Conservation (phyloP, 2,113 vertebrate species). For the Procapra przewalskii region DNA sequence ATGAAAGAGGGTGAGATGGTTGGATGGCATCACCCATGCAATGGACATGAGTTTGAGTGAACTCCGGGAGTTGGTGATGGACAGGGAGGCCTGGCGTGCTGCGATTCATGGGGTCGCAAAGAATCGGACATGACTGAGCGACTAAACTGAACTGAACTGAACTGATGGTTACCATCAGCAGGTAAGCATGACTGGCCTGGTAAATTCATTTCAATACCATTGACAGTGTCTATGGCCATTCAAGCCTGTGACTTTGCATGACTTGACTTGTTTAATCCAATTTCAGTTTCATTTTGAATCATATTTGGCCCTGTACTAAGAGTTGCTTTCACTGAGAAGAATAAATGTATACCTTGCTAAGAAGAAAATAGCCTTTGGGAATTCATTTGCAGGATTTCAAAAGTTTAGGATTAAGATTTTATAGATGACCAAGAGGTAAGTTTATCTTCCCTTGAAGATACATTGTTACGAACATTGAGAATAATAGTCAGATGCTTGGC, state of each 20-base stretch:
- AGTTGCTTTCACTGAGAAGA: conserved; percentile 38
- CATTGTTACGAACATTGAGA: not conserved
- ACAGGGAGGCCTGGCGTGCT: too few relatives aligned
- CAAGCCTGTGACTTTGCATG: not conserved
- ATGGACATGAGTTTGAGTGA: too few relatives aligned
- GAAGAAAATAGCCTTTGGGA: not conserved
- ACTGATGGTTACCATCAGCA: conserved; percentile 34
- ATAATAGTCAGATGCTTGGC: not conserved
- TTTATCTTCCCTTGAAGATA: conserved; percentile 16
- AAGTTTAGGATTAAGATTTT: conserved; percentile 40
- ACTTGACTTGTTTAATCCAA: conserved; percentile 50
- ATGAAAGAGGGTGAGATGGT: too few relatives aligned
- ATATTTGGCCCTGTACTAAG: conserved; percentile 17
- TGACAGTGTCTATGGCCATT: not conserved
- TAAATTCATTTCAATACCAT: conserved; percentile 24
- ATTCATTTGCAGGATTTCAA: conserved; percentile 7
- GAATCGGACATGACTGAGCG: too few relatives aligned
- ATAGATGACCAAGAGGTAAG: not conserved
- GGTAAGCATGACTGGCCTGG: not conserved
- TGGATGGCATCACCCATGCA: too few relatives aligned
- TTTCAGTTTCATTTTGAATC: conserved; percentile 63
- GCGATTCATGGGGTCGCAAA: too few relatives aligned
- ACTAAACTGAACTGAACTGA: too few relatives aligned
- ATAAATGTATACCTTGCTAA: not conserved
- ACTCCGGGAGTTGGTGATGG: too few relatives aligned